Evolutionary conservation across 2,113 vertebrate species (phyloP), one percentile per base, ranked within the genome.

Genomic region (Calidris pygmaea): DNA sequence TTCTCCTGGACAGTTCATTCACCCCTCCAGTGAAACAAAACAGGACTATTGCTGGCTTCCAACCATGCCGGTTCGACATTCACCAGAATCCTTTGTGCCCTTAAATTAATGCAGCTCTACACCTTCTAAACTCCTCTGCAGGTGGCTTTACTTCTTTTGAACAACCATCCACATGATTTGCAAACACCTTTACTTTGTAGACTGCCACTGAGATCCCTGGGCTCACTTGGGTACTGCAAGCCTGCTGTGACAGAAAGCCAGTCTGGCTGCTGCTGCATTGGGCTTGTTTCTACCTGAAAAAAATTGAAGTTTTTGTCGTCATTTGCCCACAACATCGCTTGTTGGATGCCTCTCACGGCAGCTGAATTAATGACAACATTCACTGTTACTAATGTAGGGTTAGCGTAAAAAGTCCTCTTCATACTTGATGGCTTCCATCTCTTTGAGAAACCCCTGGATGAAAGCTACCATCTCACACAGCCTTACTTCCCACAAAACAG

Each of bases 381-480:
- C 81, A 50, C 23, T 29, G 10, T 29, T 55, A 81, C 7, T 65
- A 10, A 35, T 20, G 4, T 5, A 83, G 19, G 5, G 27, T 23
- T 43, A 85, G 19, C 70, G 62, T 59, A 37, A 30, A 67, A 18
- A 89, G 53, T 70, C 21, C 4, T 45, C 52, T 70, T 45, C 27
- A 24, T 29, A 62, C 9, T 32, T 13, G 1, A 7, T 7, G 9
- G 53, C 15, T 89, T 59, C 52, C 11, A 43, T 9, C 27, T 52
- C 76, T 58, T n/a, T 0, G 1, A 93, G 65, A 85, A 87, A 58
- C 34, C 7, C 60, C 26, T 0, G 1, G 6, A 63, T 47, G 34
- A 89, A 77, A 89, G 34, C 14, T 21, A 52, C 21, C 18, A 65
- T 15, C 52, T 88, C 0, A 0, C n/a, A 63, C 0, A 1, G 48